Conservation (phyloP, 1,140 invertebrate genomes). For the Anadara kagoshimensis region DNA sequence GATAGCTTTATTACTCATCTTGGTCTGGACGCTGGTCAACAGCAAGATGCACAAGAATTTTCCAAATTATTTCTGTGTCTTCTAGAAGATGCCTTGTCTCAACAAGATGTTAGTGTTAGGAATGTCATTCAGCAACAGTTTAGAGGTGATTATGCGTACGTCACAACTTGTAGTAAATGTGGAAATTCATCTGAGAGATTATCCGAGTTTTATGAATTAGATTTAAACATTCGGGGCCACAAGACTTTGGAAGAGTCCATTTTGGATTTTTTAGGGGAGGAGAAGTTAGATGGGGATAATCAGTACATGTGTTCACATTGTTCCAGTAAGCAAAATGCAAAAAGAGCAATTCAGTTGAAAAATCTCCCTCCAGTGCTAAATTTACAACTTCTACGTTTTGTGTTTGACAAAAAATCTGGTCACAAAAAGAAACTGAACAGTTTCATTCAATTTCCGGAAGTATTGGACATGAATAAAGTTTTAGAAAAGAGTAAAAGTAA, state of each 20-base stretch:
- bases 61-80: slow-evolving; percentile 81
- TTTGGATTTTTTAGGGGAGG: slow-evolving; percentile 80
- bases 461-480: slow-evolving; percentile 81
- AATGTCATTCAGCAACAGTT: slow-evolving; percentile 80
- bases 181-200: slow-evolving; percentile 77
- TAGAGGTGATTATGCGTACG: slow-evolving; percentile 80
- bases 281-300: slow-evolving; percentile 81
- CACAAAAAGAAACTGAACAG: slow-evolving; percentile 83
- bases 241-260: slow-evolving; percentile 78
- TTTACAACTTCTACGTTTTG: slow-evolving; percentile 82
- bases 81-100: slow-evolving; percentile 72
- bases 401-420: slow-evolving; percentile 81
- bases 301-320: slow-evolving; percentile 81
- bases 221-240: slow-evolving; percentile 79
- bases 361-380: slow-evolving; percentile 83
- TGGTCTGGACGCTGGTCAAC: slow-evolving; percentile 80
- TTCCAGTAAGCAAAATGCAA: slow-evolving; percentile 80
- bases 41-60: slow-evolving; percentile 85
- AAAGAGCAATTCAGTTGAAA: slow-evolving; percentile 78
- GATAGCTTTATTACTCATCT: slow-evolving; percentile 79
- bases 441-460: slow-evolving; percentile 81
- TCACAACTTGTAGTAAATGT: slow-evolving; percentile 81
- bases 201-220: slow-evolving; percentile 82
- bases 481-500: slow-evolving; percentile 52
- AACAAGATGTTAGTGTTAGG: slow-evolving; percentile 64